phyloP scores from a whole-genome alignment of 2,113 vertebrate genomes.

The Athene cunicularia region DNA sequence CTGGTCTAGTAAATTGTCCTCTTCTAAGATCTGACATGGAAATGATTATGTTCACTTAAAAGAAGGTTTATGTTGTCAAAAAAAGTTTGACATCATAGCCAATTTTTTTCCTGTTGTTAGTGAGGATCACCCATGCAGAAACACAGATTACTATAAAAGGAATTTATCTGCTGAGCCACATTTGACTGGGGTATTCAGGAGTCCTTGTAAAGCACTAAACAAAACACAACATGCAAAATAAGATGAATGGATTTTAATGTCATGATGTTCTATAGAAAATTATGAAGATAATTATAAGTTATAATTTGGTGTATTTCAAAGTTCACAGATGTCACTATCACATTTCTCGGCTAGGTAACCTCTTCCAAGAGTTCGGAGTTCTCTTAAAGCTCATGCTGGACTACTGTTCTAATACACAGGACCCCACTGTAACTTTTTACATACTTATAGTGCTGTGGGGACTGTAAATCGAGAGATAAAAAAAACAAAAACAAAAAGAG shows the following conservation, averaged over 20 bases:
- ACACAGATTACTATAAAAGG: not conserved
- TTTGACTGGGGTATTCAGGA: not conserved
- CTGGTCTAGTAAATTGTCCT: not conserved
- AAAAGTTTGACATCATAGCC: not conserved
- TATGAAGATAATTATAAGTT: not conserved
- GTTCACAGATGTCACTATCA: not conserved
- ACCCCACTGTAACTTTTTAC: not conserved
- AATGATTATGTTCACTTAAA: not conserved
- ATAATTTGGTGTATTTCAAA: not conserved
- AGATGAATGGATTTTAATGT: not conserved
- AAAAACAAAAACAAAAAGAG: not conserved
- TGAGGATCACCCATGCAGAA: not conserved
- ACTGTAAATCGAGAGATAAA: not conserved
- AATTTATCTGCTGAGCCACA: not conserved
- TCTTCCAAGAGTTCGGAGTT: not conserved
- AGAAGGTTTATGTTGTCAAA: not conserved
- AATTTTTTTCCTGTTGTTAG: not conserved
- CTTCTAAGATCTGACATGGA: not conserved
- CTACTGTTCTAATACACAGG: not conserved
- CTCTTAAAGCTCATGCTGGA: not conserved
- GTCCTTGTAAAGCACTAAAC: not conserved
- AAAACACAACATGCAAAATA: not conserved
- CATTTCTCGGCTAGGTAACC: not conserved
- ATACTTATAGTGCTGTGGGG: not conserved
- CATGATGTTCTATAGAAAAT: not conserved